Evolutionary conservation across 2,797 vertebrate species (phyloP).

Genomic region (Threskiornis aethiopicus): DNA sequence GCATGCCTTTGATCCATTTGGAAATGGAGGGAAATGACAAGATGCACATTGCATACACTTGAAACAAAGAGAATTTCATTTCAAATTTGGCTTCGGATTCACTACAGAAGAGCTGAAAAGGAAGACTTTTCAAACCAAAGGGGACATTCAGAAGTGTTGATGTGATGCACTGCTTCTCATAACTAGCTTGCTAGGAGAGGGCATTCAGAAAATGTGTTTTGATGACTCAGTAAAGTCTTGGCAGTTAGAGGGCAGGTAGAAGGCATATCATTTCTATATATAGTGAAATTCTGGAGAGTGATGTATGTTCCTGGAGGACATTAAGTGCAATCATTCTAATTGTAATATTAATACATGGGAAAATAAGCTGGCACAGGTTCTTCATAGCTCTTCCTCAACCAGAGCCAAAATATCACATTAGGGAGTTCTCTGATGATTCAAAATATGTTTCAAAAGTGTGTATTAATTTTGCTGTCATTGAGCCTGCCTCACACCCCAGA

Average conservation of each 20-base stretch:
- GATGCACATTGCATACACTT: background rate
- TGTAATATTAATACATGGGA: background rate
- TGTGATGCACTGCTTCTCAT: background rate
- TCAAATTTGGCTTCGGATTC: background rate
- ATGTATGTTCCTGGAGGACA: background rate
- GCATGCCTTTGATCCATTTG: background rate
- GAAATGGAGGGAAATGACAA: background rate
- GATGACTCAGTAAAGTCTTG: background rate
- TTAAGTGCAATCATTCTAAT: background rate
- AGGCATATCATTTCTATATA: background rate
- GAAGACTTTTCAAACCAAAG: background rate
- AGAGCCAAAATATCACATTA: background rate
- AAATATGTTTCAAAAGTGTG: background rate
- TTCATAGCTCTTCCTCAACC: background rate
- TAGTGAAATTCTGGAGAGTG: background rate
- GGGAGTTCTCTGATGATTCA: background rate
- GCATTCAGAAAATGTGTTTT: background rate
- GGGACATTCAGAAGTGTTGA: background rate
- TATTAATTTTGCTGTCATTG: background rate
- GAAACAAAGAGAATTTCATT: background rate
- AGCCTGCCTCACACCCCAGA: background rate
- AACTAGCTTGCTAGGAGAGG: background rate
- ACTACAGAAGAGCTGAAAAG: background rate
- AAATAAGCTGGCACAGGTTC: background rate
- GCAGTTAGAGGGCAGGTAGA: background rate